Percentiles rank a stretch among this genome's conserved stretches.
These are phyloP conservation scores for Hydriomena furcata DNA, from an alignment of 2,888 invertebrate genomes.

Conservation along the genomic window DNA sequence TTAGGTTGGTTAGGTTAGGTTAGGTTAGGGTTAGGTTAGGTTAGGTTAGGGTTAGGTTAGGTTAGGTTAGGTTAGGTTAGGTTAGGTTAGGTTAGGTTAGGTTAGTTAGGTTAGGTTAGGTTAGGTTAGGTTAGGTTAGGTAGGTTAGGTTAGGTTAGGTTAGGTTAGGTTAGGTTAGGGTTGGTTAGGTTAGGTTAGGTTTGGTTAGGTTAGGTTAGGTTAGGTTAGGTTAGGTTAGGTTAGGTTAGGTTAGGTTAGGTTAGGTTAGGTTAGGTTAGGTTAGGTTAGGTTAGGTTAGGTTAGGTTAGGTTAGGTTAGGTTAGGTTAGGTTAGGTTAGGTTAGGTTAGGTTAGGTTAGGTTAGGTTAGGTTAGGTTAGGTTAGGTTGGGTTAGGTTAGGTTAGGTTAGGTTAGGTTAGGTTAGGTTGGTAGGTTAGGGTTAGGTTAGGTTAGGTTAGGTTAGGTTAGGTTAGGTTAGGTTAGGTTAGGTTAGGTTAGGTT, in stretches of 20 bases:
- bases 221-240: slow-evolving; percentile 32
- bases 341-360: slow-evolving; percentile 31
- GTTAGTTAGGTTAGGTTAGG: slow-evolving; percentile 26
- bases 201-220: slow-evolving; percentile 27
- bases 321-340: slow-evolving; percentile 30
- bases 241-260: slow-evolving; percentile 31
- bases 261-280: slow-evolving; percentile 24
- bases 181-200: slow-evolving; percentile 30
- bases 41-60: too few species aligned
- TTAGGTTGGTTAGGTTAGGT: too few species aligned
- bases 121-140: slow-evolving; percentile 31
- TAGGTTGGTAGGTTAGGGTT: slow-evolving; percentile 2
- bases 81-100: slow-evolving; percentile 26
- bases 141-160: too few species aligned
- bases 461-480: too few species aligned
- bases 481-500: too few species aligned
- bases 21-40: too few species aligned
- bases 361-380: slow-evolving; percentile 31
- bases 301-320: slow-evolving; percentile 25
- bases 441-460: too few species aligned
- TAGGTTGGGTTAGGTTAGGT: slow-evolving; percentile 29
- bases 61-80: slow-evolving; percentile 30
- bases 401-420: slow-evolving; percentile 26
- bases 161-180: too few species aligned
- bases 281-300: slow-evolving; percentile 24